Conservation (phyloP, 1,140 invertebrate genomes). For the Sitodiplosis mosellana region DNA sequence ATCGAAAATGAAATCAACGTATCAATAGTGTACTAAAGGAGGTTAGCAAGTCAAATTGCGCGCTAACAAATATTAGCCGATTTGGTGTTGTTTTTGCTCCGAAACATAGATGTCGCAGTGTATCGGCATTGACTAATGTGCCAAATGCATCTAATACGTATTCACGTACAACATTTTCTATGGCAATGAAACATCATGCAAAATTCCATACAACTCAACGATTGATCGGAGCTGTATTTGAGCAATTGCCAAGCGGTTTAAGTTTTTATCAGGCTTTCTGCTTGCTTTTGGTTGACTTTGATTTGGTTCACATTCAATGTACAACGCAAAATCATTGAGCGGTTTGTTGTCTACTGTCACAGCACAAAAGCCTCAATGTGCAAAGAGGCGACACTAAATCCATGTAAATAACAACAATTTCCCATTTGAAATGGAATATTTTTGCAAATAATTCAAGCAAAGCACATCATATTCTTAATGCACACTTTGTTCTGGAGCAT, state of each 20-base stretch:
- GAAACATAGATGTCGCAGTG: neutral
- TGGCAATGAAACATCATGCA: too few relatives aligned
- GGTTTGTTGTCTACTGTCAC: too few relatives aligned
- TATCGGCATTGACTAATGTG: neutral
- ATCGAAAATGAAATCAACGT: neutral
- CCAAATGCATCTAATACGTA: neutral
- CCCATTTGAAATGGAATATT: neutral
- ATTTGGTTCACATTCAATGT: too few relatives aligned
- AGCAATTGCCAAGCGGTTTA: too few relatives aligned
- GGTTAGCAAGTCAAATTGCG: neutral
- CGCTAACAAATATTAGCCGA: neutral
- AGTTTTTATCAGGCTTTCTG: too few relatives aligned
- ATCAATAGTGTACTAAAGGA: neutral
- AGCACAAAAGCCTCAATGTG: neutral
- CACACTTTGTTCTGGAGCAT: neutral
- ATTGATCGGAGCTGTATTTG: too few relatives aligned
- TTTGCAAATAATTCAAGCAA: neutral
- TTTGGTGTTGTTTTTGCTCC: neutral
- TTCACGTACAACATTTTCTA: too few relatives aligned
- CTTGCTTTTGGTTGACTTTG: too few relatives aligned
- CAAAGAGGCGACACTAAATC: neutral
- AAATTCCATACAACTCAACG: too few relatives aligned
- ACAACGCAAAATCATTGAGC: too few relatives aligned
- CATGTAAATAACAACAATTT: neutral
- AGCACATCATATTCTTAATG: neutral